A percentile compares a stretch with the other conserved stretches of the same genome.
Conservation (phyloP, 2,888 invertebrate species). For the Ectobius pallidus region DNA sequence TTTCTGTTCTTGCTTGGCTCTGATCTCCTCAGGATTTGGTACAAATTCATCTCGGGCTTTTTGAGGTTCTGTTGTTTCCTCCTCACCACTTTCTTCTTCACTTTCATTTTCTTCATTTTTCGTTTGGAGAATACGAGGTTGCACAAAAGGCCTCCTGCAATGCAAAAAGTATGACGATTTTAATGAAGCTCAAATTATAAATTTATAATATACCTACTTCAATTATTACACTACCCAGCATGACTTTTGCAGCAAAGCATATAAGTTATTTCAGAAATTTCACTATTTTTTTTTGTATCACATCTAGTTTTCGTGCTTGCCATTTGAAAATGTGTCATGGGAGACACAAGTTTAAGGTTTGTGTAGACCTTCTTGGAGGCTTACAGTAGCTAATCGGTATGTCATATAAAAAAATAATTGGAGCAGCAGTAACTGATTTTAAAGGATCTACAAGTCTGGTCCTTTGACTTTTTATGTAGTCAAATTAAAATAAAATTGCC, state of each 20-base stretch:
- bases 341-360: no score
- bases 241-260: no score
- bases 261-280: not conserved
- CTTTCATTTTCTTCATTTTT: slow-evolving; percentile 52
- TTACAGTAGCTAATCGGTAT: not conserved
- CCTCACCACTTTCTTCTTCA: slow-evolving; percentile 52
- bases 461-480: no score
- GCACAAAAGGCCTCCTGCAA: slow-evolving; percentile 47
- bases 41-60: slow-evolving; percentile 43
- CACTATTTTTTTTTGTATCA: no score
- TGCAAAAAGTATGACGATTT: not conserved
- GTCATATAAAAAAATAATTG: not conserved
- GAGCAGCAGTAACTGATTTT: not conserved
- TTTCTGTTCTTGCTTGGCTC: slow-evolving; percentile 68
- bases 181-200: no score
- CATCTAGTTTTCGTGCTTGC: no score
- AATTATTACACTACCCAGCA: not conserved
- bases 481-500: no score
- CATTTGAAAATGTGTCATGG: no score
- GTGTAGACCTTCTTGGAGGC: no score
- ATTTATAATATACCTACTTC: no score
- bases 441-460: no score
- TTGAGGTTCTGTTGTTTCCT: slow-evolving; percentile 47
- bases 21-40: slow-evolving; percentile 74
- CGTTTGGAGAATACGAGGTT: slow-evolving; percentile 52